Conservation (phyloP, 2,797 vertebrate genomes). For the Ctenopoma multispine region DNA sequence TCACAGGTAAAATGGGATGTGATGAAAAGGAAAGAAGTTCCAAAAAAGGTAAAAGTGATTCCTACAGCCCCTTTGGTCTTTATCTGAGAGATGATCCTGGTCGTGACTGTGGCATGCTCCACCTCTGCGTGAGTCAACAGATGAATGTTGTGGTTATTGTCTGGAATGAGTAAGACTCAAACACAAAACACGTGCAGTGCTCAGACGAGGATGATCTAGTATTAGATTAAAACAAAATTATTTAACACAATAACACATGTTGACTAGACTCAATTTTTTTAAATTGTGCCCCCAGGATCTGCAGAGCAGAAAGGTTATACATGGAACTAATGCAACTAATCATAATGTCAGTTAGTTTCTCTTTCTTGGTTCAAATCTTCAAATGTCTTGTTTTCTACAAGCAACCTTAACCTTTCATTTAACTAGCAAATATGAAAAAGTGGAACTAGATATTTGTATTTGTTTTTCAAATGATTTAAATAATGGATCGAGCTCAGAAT, state of each 20-base stretch:
- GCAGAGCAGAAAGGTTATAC: too few species aligned
- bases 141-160: not conserved
- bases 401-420: too few species aligned
- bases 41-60: conserved; percentile 94
- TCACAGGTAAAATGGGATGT: conserved; percentile 99
- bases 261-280: too few species aligned
- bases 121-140: conserved; percentile 84
- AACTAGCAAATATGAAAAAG: too few species aligned
- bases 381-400: too few species aligned
- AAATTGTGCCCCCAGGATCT: too few species aligned
- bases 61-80: conserved; percentile 98
- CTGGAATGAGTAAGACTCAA: not conserved
- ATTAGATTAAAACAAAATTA: not conserved
- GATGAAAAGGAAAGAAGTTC: conserved; percentile 98
- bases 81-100: conserved; percentile 97
- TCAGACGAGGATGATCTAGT: not conserved
- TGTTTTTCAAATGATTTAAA: too few species aligned
- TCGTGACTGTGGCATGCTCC: conserved; percentile 94
- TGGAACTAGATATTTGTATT: too few species aligned
- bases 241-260: not conserved
- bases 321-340: too few species aligned
- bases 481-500: too few species aligned
- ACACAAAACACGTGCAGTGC: not conserved
- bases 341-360: too few species aligned
- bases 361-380: too few species aligned